Evolutionary conservation across 2,888 invertebrate species (phyloP).

Genomic region (Helicoverpa assulta): DNA sequence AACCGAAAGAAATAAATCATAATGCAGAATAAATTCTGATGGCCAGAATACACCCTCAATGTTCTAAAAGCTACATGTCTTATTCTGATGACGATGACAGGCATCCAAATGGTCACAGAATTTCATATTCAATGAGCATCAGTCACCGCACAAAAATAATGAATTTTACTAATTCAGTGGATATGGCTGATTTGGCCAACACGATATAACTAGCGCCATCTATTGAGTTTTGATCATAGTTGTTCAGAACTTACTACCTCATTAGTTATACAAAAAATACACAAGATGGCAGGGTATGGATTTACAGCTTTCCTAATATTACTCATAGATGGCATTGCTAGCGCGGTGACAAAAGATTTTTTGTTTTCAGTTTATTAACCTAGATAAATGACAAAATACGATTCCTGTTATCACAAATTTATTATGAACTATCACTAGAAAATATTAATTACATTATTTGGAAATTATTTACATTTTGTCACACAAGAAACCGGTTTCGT

Average conservation of each 20-base stretch:
- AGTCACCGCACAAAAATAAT: too few relatives aligned
- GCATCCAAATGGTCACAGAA: too few relatives aligned
- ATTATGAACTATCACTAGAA: background rate
- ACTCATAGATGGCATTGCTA: constrained; percentile 2
- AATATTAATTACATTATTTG: background rate
- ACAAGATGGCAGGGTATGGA: constrained; percentile 7
- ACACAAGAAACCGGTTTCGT: constrained; percentile 31
- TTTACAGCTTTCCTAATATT: background rate
- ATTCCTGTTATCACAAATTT: background rate
- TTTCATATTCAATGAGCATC: too few relatives aligned
- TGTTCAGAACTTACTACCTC: background rate
- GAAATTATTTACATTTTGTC: too few relatives aligned
- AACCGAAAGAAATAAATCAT: background rate
- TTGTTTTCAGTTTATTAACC: background rate
- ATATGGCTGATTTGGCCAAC: too few relatives aligned
- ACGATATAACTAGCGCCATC: constrained; percentile 2
- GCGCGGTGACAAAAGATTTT: background rate
- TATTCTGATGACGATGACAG: too few relatives aligned
- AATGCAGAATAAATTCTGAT: too few relatives aligned
- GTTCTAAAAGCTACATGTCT: too few relatives aligned
- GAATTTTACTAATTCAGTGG: too few relatives aligned
- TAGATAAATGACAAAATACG: background rate
- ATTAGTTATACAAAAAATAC: too few relatives aligned
- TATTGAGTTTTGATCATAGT: background rate
- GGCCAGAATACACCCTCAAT: too few relatives aligned